phyloP scores from a whole-genome alignment of 2,113 vertebrate genomes.

The Malaclemys terrapin region DNA sequence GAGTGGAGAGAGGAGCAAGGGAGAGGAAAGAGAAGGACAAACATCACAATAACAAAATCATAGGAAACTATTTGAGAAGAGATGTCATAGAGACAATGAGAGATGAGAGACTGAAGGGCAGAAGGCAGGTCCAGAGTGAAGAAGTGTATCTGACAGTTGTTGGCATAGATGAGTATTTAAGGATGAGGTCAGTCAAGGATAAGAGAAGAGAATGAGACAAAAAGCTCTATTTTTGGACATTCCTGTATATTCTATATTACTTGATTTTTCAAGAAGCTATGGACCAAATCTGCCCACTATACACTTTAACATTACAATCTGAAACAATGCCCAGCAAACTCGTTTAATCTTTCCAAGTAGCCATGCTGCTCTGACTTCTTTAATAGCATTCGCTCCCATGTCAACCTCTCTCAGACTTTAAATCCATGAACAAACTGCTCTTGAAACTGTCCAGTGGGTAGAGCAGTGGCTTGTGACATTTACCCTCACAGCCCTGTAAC shows the following conservation, averaged over 20 bases:
- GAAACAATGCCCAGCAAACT: neutral
- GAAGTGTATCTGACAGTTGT: neutral
- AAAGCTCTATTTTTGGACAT: neutral
- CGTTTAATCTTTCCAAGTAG: neutral
- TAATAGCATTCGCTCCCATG: neutral
- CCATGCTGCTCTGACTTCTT: neutral
- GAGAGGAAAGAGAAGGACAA: conserved; percentile 11
- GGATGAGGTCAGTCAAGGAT: neutral
- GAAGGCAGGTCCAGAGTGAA: neutral
- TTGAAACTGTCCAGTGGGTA: neutral
- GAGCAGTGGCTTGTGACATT: neutral
- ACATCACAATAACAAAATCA: conserved; percentile 8
- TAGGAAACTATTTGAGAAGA: neutral
- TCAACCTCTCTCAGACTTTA: neutral
- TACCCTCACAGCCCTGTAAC: neutral
- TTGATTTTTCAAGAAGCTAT: neutral
- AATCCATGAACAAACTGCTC: neutral
- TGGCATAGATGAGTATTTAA: neutral
- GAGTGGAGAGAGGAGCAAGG: neutral
- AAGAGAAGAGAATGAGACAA: neutral
- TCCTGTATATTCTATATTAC: neutral
- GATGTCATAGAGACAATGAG: neutral
- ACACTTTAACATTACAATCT: neutral
- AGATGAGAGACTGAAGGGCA: neutral
- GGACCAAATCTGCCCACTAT: neutral